Conservation (phyloP, 2,888 invertebrate species). For the Oxyscelio sp. region DNA sequence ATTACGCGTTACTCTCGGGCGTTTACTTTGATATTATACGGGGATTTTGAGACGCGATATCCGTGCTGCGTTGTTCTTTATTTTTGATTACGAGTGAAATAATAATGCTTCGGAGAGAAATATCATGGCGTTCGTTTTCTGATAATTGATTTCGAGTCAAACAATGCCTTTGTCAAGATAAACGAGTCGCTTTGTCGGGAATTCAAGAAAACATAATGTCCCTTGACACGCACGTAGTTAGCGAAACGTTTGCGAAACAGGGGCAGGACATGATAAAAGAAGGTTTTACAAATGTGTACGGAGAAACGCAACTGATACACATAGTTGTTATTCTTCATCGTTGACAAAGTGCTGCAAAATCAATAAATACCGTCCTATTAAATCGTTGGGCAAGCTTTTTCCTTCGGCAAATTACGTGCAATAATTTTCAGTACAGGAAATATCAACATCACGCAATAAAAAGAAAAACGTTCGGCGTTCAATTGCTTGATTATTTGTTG, state of each 20-base stretch:
- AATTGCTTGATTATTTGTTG: conserved; percentile 13
- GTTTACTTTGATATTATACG: conserved; percentile 10
- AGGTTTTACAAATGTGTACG: conserved; percentile 34
- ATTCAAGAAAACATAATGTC: conserved; percentile 59
- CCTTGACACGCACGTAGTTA: conserved; percentile 68
- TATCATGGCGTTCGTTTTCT: too few relatives aligned
- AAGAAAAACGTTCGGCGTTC: background rate
- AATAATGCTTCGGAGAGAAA: too few relatives aligned
- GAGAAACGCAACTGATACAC: conserved; percentile 32
- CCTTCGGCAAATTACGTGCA: conserved; percentile 29
- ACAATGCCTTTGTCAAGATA: too few relatives aligned
- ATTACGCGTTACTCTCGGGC: conserved; percentile 28
- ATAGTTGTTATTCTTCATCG: conserved; percentile 26
- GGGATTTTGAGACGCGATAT: background rate
- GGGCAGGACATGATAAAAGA: conserved; percentile 36
- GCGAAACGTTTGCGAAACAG: conserved; percentile 41
- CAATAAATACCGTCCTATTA: conserved; percentile 59
- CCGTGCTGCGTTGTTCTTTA: background rate
- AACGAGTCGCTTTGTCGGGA: too few relatives aligned
- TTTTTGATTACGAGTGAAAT: conserved; percentile 46
- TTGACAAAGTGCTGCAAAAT: conserved; percentile 53
- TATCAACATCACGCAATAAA: conserved; percentile 30
- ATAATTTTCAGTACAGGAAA: conserved; percentile 31
- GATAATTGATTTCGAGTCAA: too few relatives aligned
- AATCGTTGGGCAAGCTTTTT: conserved; percentile 40